A percentile compares a stretch with the other conserved stretches of the same genome.
Evolutionary conservation across 2,113 vertebrate genomes (phyloP).

Genomic region (Jacana jacana): DNA sequence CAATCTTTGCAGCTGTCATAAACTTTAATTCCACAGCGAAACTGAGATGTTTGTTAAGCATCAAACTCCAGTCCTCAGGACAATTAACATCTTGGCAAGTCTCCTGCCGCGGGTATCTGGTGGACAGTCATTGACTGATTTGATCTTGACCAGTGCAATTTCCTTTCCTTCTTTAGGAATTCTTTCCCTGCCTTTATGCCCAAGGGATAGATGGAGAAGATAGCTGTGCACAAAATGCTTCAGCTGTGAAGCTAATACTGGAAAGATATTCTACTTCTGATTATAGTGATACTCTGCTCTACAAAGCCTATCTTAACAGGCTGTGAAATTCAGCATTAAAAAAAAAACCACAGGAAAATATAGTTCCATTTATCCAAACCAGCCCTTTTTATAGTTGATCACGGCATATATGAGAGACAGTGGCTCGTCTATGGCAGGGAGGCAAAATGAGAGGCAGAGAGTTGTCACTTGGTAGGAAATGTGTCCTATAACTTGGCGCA

Average conservation of each 20-base stretch:
- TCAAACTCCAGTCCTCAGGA: neutral
- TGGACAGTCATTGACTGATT: neutral
- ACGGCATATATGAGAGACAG: neutral
- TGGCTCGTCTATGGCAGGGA: neutral
- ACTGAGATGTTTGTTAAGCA: neutral
- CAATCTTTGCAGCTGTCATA: neutral
- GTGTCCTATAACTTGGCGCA: neutral
- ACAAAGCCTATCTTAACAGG: neutral
- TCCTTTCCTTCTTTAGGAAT: slow-evolving; percentile 44
- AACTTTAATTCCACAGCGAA: neutral
- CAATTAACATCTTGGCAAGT: neutral
- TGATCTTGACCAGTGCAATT: neutral
- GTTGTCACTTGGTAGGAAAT: neutral
- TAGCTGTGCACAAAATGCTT: neutral
- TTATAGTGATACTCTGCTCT: neutral
- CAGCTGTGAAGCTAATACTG: neutral
- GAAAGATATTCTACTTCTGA: neutral
- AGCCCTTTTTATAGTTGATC: neutral
- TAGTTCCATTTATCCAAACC: neutral
- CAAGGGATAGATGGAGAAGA: slow-evolving; percentile 42
- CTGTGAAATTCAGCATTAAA: neutral
- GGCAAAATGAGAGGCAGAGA: neutral
- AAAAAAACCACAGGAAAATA: neutral
- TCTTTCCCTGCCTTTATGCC: slow-evolving; percentile 37
- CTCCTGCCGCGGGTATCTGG: neutral